A percentile compares a stretch with the other conserved stretches of the same genome.
Evolutionary conservation across 92 coral and sea anemone genomes (phyloP).

Genomic region (Zoanthus solanderi): DNA sequence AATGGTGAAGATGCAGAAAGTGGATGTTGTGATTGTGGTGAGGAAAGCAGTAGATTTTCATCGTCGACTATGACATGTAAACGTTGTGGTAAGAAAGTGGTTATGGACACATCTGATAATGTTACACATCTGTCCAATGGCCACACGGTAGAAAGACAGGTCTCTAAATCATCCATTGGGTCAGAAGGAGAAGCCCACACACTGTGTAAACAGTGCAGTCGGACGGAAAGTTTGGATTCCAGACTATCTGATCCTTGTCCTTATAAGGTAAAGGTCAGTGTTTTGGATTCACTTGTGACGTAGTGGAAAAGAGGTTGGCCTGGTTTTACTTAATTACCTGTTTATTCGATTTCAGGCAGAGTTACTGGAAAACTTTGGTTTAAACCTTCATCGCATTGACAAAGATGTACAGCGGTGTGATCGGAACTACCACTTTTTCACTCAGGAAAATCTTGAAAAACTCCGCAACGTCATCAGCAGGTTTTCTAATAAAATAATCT

Average conservation of each 20-base stretch:
- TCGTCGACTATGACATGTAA: slow-evolving; percentile 65
- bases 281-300: not conserved
- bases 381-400: slow-evolving; percentile 98
- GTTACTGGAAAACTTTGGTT: slow-evolving; percentile 86
- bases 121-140: slow-evolving; percentile 80
- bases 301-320: not conserved
- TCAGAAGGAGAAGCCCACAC: slow-evolving; percentile 61
- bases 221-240: slow-evolving; percentile 64
- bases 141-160: slow-evolving; percentile 61
- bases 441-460: slow-evolving; percentile 86
- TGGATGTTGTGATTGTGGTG: slow-evolving; percentile 93
- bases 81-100: slow-evolving; percentile 71
- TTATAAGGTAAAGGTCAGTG: slow-evolving; percentile 70
- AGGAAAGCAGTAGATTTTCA: slow-evolving; percentile 61
- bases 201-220: slow-evolving; percentile 86
- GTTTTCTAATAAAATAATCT: slow-evolving; percentile 33
- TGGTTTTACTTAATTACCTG: not conserved
- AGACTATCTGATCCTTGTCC: slow-evolving; percentile 73
- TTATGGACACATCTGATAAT: slow-evolving; percentile 66
- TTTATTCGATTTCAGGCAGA: slow-evolving; percentile 64
- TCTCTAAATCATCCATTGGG: slow-evolving; percentile 57
- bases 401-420: slow-evolving; percentile 97
- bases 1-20: slow-evolving; percentile 87
- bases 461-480: slow-evolving; percentile 97
- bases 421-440: slow-evolving; percentile 91